A percentile compares a stretch with the other conserved stretches of the same genome.
Conservation (phyloP, 1,140 invertebrate species). For the Drosophila paulistorum region DNA sequence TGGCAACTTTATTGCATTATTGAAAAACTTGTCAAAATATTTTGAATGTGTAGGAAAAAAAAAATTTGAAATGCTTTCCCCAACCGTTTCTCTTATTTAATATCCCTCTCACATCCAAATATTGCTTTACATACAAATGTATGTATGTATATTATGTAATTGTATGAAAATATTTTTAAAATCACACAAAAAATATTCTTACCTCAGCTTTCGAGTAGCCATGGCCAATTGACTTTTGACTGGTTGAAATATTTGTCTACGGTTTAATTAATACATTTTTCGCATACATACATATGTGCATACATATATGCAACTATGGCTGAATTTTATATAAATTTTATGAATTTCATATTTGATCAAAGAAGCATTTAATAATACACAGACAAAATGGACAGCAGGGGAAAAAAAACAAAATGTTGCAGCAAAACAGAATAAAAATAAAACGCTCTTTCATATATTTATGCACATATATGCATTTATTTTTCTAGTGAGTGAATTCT, state of each 20-base stretch:
- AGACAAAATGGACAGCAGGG: neutral
- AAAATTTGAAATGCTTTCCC: slow-evolving; percentile 41
- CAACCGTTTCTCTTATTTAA: slow-evolving; percentile 64
- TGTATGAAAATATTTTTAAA: slow-evolving; percentile 57
- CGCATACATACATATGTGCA: neutral
- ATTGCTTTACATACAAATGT: too few relatives aligned
- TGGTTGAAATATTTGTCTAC: slow-evolving; percentile 47
- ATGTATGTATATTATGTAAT: slow-evolving; percentile 36
- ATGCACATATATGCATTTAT: slow-evolving; percentile 23
- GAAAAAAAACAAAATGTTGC: neutral
- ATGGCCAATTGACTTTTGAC: slow-evolving; percentile 15
- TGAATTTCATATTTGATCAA: slow-evolving; percentile 55
- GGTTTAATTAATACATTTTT: slow-evolving; percentile 74
- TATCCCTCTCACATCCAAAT: slow-evolving; percentile 26
- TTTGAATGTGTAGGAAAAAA: slow-evolving; percentile 68
- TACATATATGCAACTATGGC: slow-evolving; percentile 14
- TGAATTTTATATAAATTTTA: slow-evolving; percentile 51
- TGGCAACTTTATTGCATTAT: slow-evolving; percentile 80
- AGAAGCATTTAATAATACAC: slow-evolving; percentile 40
- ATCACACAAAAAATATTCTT: slow-evolving; percentile 18
- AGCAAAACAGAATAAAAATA: slow-evolving; percentile 1
- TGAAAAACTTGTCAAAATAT: slow-evolving; percentile 82
- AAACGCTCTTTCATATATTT: slow-evolving; percentile 9
- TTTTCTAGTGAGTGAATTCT: slow-evolving; percentile 66
- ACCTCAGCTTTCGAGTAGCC: slow-evolving; percentile 40